Base-by-base conservation (phyloP, 2,113 vertebrate species). In the Rhabdornis inornatus region DNA sequence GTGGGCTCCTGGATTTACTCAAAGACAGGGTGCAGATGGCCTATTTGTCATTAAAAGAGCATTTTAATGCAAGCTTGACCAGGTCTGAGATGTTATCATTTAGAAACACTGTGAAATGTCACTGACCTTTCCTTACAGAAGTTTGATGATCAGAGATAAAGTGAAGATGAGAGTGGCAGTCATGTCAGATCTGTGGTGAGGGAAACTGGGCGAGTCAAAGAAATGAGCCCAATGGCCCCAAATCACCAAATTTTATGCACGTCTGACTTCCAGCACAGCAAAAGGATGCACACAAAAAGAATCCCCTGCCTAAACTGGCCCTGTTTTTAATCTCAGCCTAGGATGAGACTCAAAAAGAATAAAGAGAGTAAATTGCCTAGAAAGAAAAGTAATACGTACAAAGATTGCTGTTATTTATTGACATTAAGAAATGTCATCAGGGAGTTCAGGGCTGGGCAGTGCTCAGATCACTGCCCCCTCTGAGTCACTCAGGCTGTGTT, bases 281-380 rank as follows among this genome's bases (percentile, higher is more conserved):
- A 1, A 5, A 0, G 17, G 44, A 64, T 0, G 0, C 55, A 31
- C 21, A 35, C 23, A 21, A 59, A 89, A 60, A 0, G 0, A n/a
- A 85, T 90, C 49, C 53, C 40, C n/a, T 64, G 27, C 65, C 59
- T 76, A 37, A 53, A 1, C 0, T 66, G 39, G 69, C 20, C 35
- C 22, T 1, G 4, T 45, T 66, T 87, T 87, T 85, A 78, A 37
- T 79, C 57, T 87, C 60, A 66, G 39, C 33, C 60, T 87, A 33
- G 40, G 44, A 68, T 64, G 27, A 60, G n/a, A 79, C 69, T 9
- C 70, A 49, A 31, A 65, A 49, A 57, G 20, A 63, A 83, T 89
- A 91, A 91, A 77, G 69, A 71, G 13, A 68, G 25, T 24, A 83
- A 90, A 79, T 64, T 83, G 44, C 21, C 49, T 33, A 68, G 66